Evolutionary conservation across 2,113 vertebrate genomes (phyloP), one percentile per base, ranked within the genome.

Genomic region (Formicarius rufipectus): DNA sequence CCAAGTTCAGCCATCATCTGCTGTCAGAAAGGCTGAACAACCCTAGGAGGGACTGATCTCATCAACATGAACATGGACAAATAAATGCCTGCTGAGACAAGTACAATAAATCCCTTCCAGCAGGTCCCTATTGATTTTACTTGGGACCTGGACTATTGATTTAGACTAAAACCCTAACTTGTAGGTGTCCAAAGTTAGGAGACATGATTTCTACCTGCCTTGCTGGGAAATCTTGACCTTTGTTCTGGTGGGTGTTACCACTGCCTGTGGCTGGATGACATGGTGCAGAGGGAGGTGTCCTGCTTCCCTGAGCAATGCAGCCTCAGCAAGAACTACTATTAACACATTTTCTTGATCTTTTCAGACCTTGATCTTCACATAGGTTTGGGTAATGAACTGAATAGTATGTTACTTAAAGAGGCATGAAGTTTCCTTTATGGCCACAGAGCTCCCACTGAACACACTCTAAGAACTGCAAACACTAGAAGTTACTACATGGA

Each of bases 51-150:
- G 53, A n/a, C 27, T n/a, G n/a, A 64, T 52, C 18, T 77, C 68
- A 27, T 18, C 1, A 1, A 19, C 13, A 72, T 22, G 21, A 49
- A 30, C 22, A 10, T 0, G 1, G 35, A 40, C 14, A 74, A 49
- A 64, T 35, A 64, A 73, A 75, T 59, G 33, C 35, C 42, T 67
- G 12, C 56, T 87, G 59, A 79, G 63, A 22, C 16, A 91, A 77
- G 30, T 30, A 49, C 33, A 87, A 82, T 64, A 81, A 89, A 79
- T 6, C 14, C 28, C 12, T 42, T 56, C 22, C 31, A 87, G 30
- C 67, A 90, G 21, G 10, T 49, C 9, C 27, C 31, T 27, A 9
- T 37, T 52, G 23, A 42, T 88, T 76, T 64, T 72, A 67, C 31
- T 37, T 49, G 33, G 40, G 12, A 59, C 17, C 23, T 60, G 37